Evolutionary conservation across 2,113 vertebrate genomes (phyloP).

Genomic region (Coryphaenoides rupestris): DNA sequence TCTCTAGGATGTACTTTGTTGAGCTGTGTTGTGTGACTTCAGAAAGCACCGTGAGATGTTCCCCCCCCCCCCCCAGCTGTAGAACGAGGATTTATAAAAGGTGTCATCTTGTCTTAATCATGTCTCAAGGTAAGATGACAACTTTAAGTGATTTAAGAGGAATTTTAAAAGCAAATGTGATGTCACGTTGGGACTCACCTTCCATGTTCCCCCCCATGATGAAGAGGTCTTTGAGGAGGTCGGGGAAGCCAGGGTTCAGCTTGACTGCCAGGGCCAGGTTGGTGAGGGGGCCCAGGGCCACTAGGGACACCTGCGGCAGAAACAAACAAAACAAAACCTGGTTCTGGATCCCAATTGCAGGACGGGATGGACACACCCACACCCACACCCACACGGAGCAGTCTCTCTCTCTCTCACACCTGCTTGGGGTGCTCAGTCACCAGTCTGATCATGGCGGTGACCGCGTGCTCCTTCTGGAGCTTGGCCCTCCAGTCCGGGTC

Average conservation of each 20-base stretch:
- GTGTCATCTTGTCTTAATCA: no score
- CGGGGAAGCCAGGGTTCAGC: constrained; percentile 66
- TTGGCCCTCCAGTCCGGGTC: constrained; percentile 62
- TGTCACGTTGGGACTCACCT: constrained; percentile 47
- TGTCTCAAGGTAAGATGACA: no score
- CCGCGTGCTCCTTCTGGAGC: constrained; percentile 67
- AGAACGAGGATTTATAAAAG: no score
- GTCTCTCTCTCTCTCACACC: constrained; percentile 43
- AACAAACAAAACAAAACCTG: neutral
- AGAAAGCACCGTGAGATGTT: no score
- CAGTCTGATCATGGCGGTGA: constrained; percentile 66
- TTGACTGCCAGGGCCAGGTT: constrained; percentile 73
- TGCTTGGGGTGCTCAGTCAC: constrained; percentile 66
- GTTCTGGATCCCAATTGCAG: neutral
- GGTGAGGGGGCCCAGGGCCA: constrained; percentile 74
- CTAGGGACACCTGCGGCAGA: constrained; percentile 65
- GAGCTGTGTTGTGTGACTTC: no score
- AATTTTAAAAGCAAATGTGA: no score
- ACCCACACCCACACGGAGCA: no score
- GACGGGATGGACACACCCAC: neutral
- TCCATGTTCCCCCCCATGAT: constrained; percentile 81
- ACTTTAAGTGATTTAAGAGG: no score
- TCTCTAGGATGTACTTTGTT: no score
- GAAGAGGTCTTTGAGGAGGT: constrained; percentile 69
- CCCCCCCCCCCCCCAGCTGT: no score